Conservation (phyloP, 2,113 vertebrate genomes). For the Triplophysa dalaica region DNA sequence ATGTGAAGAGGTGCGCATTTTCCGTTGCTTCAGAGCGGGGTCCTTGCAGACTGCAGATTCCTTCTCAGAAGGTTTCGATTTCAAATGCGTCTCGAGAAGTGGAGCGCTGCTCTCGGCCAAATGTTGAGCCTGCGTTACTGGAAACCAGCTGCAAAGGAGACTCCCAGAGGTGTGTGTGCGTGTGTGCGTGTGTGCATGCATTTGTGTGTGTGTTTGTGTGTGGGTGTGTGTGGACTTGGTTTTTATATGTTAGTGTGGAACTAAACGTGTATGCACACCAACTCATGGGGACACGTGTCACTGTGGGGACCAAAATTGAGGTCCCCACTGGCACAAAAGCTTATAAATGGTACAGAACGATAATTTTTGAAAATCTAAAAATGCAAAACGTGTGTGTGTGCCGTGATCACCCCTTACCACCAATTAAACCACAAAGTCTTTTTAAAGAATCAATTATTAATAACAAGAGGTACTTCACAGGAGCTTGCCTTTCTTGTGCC, state of each 20-base stretch:
- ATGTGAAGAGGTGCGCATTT: not conserved
- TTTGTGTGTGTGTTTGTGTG: constrained; percentile 52
- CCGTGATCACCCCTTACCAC: constrained; percentile 68
- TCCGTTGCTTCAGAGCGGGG: constrained; percentile 5
- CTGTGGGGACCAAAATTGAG: too few species aligned
- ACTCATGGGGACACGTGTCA: too few species aligned
- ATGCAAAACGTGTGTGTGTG: constrained; percentile 6
- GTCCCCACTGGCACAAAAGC: too few species aligned
- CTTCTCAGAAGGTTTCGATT: constrained; percentile 49
- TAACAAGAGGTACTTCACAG: constrained; percentile 72
- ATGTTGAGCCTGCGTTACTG: constrained; percentile 67
- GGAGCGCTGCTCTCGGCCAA: constrained; percentile 54
- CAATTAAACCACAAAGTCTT: constrained; percentile 72
- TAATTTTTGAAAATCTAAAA: too few species aligned
- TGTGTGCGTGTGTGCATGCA: not conserved
- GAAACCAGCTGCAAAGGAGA: constrained; percentile 71
- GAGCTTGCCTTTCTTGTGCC: constrained; percentile 50
- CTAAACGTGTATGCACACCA: too few species aligned
- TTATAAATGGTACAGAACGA: too few species aligned
- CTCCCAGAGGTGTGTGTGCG: constrained; percentile 63
- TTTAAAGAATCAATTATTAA: constrained; percentile 77
- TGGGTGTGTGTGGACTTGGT: too few species aligned
- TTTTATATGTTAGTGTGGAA: too few species aligned
- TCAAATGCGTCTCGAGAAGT: constrained; percentile 53
- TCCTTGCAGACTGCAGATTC: constrained; percentile 34